Base-by-base conservation (phyloP, 2,113 vertebrate genomes). In the Ginglymostoma cirratum region DNA sequence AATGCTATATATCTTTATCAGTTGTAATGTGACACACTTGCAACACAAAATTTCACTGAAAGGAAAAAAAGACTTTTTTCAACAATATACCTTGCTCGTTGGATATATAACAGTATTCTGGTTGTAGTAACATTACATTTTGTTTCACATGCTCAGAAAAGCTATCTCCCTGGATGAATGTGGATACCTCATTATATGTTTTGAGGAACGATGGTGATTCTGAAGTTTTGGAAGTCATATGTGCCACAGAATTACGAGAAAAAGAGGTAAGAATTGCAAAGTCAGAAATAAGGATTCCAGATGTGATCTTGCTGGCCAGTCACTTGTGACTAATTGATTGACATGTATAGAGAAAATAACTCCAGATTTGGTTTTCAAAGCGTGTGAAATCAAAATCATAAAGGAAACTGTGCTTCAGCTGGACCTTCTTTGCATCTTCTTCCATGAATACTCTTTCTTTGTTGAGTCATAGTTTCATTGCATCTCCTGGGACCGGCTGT, bases 181-280 rank as follows among this genome's bases (percentile, higher is more conserved):
- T 99, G 96, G 99, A 99, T 96, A 99, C 98, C 0, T 97, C 97
- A 96, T 97, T 99, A 78, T 99, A 97, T 96, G 96, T 99, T 96
- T 96, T 98, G 96, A 98, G 97, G 96, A 98, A 98, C 95, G 98
- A 96, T 85, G 98, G 98, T 96, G 97, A 61, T 61, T 98, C 97
- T 96, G 98, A 98, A 96, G 98, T 98, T 78, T 97, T 98, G 0
- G 97, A 98, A 87, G 97, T 99, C 38, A 95, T 98, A 90, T 97
- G 97, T 96, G 98, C 98, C 96, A 99, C 99, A 5, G 98, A 99
- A 96, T 97, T 98, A 24, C 98, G 97, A 48, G 98, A 98, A 96
- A 98, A 98, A 97, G 98, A 99, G 97, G 99, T 98, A 96, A 24
- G 97, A 95, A 89, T 17, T 93, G n/a, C 66, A 2, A 95, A 95